Evolutionary conservation across 2,888 invertebrate species (phyloP), one percentile per base, ranked within the genome.

Genomic region (Drosophila putrida): DNA sequence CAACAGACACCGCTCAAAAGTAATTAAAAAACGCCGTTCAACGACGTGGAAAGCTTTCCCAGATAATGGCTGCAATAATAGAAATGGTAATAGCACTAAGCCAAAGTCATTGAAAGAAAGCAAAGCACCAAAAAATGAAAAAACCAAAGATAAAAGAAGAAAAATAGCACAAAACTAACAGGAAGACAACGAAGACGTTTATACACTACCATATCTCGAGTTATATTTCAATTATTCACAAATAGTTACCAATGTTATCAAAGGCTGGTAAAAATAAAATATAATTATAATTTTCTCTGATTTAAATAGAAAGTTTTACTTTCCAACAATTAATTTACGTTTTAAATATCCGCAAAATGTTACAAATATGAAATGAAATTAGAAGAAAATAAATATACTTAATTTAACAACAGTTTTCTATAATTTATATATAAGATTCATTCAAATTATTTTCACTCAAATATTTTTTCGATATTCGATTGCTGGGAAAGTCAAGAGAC

Each of bases 21-120:
- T 78, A 83, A 83, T 83, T 83, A 76, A 76, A 83, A 82, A 74
- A 80, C 68, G 64, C 71, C 68, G 53, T 51, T 60, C 69, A 61
- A 78, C 71, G 66, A 75, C 67, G 70, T 76, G 63, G 71, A 82
- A 80, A 84, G 73, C 63, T 75, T 71, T 68, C 68, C 60, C 72
- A 66, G 65, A 69, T 88, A 87, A 85, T 88, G 83, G 71, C 72
- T 57, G 74, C 64, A 74, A 66, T 76, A 80, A 80, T 81, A 81
- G 77, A 83, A 85, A 83, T 81, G 67, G 68, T 73, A 75, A 85
- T 81, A 64, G 76, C 70, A 63, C 65, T 53, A 28, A 73, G 53
- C 50, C 64, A 62, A 50, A 70, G 49, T 55, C 60, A 46, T 43
- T 50, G 43, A 67, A 71, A 64, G 63, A 77, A 77, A 77, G 68